These are phyloP conservation scores for Bactericera cockerelli DNA, from an alignment of 1,140 invertebrate genomes.

Conservation along the genomic window DNA sequence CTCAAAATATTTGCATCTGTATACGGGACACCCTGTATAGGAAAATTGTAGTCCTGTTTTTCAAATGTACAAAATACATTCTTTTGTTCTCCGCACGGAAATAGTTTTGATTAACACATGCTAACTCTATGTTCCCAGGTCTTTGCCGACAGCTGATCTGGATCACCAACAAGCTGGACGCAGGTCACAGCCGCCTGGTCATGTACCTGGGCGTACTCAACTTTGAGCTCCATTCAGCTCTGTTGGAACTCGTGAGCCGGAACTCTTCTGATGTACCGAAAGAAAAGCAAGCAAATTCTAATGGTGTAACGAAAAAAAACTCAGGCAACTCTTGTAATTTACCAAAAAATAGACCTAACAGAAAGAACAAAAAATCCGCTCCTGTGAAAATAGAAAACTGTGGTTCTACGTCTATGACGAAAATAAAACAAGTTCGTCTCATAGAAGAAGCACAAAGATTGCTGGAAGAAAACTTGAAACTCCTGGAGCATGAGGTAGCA, in stretches of 20 bases:
- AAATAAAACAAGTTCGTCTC: constrained; percentile 17
- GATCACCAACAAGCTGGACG: constrained; percentile 47
- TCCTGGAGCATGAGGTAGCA: constrained; percentile 34
- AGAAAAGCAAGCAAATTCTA: no score
- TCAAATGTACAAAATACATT: no score
- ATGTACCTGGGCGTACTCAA: constrained; percentile 54
- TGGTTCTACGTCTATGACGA: no score
- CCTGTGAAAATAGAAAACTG: constrained; percentile 27
- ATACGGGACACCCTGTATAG: no score
- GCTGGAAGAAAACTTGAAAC: constrained; percentile 30
- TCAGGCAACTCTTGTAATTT: no score
- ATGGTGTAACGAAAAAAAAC: no score
- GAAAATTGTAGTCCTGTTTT: no score
- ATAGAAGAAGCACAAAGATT: constrained; percentile 29
- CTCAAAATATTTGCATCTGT: no score
- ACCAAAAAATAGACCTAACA: no score
- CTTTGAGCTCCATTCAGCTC: constrained; percentile 44
- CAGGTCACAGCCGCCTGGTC: constrained; percentile 45
- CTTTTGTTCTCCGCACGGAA: no score
- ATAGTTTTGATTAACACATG: no score
- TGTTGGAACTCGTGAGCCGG: constrained; percentile 32
- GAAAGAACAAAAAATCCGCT: constrained; percentile 32
- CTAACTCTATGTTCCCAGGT: constrained; percentile 25
- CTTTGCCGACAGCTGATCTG: constrained; percentile 49
- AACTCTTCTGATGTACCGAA: no score